phyloP scores from a whole-genome alignment of 2,113 vertebrate species.

The Neofelis nebulosa region DNA sequence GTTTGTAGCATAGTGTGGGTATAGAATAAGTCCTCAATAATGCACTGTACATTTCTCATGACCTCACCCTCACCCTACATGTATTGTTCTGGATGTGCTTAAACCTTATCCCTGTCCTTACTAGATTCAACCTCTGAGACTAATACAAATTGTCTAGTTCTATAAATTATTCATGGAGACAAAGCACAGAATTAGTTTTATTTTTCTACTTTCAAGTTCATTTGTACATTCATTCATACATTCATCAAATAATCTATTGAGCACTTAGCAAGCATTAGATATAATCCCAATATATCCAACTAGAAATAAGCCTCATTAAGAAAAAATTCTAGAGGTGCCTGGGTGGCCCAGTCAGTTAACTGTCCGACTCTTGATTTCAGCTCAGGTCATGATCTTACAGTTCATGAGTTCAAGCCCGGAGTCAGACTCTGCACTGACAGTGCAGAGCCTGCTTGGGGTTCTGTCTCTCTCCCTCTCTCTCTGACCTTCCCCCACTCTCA shows the following conservation, averaged over 20 bases:
- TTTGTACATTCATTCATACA: not conserved
- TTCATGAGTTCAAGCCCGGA: too few species aligned
- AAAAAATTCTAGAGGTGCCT: not conserved
- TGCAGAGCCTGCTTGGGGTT: too few species aligned
- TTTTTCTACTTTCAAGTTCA: slow-evolving; percentile 17
- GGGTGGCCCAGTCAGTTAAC: too few species aligned
- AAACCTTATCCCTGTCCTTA: not conserved
- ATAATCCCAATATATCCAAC: not conserved
- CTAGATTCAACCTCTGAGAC: not conserved
- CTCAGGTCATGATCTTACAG: too few species aligned
- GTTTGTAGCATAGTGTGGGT: not conserved
- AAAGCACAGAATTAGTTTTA: not conserved
- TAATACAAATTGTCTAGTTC: not conserved
- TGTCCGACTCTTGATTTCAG: too few species aligned
- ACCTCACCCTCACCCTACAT: not conserved
- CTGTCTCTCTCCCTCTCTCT: too few species aligned
- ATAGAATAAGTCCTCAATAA: not conserved
- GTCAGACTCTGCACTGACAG: too few species aligned
- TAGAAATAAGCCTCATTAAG: not conserved
- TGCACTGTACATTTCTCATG: not conserved
- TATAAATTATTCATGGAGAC: not conserved
- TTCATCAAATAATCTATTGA: not conserved
- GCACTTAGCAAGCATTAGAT: not conserved
- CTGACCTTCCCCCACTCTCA: too few species aligned
- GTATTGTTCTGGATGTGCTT: not conserved